Conservation (phyloP, 2,888 invertebrate genomes). For the Leptopilina drosophilae region DNA sequence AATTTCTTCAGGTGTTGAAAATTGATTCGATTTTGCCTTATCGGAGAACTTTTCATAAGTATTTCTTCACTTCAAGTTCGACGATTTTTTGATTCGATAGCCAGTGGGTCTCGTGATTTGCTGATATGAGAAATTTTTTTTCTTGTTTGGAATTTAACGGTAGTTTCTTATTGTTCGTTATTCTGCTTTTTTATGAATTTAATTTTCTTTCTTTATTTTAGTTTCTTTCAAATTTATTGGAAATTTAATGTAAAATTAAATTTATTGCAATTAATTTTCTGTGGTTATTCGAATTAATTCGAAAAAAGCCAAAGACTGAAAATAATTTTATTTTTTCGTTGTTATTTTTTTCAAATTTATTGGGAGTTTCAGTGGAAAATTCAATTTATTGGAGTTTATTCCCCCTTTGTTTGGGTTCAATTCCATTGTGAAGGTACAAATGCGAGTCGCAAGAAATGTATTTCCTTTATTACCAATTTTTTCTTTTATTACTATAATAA, state of each 20-base stretch:
- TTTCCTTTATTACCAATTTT: not conserved
- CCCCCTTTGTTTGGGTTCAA: not conserved
- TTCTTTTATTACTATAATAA: slow-evolving; percentile 2
- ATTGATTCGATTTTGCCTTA: not conserved
- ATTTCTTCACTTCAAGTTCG: not conserved
- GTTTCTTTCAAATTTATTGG: not conserved
- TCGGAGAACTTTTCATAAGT: not conserved
- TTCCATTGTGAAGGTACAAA: no score
- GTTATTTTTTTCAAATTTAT: no score
- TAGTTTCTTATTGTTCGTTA: not conserved
- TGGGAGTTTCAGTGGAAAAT: no score
- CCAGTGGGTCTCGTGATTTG: not conserved
- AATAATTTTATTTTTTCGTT: no score
- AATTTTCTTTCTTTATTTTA: not conserved
- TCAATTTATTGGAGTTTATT: no score
- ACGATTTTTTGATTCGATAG: slow-evolving; percentile 4
- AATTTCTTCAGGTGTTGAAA: not conserved
- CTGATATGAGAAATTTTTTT: not conserved
- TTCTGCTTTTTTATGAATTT: not conserved
- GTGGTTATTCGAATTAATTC: not conserved
- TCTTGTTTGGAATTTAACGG: not conserved
- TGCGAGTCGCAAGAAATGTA: not conserved
- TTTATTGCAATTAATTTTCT: not conserved
- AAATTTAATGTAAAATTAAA: no score
- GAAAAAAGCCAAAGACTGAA: no score